Conservation (phyloP, 2,888 invertebrate species). For the Amorpha juglandis region DNA sequence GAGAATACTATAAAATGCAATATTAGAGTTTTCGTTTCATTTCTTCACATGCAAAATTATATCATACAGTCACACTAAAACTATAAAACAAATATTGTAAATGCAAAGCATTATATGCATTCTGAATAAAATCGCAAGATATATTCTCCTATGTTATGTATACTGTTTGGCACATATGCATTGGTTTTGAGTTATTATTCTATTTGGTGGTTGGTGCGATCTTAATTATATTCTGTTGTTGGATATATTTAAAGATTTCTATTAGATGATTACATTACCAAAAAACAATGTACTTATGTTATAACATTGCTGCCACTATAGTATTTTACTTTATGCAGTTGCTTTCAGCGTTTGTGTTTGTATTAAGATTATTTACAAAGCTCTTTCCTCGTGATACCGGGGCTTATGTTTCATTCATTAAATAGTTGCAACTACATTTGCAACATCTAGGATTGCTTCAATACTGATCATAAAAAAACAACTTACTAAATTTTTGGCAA, state of each 20-base stretch:
- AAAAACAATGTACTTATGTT: neutral
- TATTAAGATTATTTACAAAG: neutral
- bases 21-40: neutral
- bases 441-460: too few species aligned
- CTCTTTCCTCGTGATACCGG: neutral
- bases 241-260: neutral
- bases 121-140: neutral
- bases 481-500: neutral
- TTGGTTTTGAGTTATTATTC: neutral
- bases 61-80: conserved; percentile 8
- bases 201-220: neutral
- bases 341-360: neutral
- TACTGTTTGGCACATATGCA: conserved; percentile 1
- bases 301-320: neutral
- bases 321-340: neutral
- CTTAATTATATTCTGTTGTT: neutral
- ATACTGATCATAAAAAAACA: neutral
- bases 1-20: conserved; percentile 6
- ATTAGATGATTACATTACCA: neutral
- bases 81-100: conserved; percentile 24
- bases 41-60: neutral
- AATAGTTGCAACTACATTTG: neutral
- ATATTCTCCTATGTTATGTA: neutral
- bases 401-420: neutral
- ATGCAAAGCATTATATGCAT: conserved; percentile 23